A percentile compares a stretch with the other conserved stretches of the same genome.
phyloP scores from a whole-genome alignment of 2,113 vertebrate species.

The Phasianus colchicus region DNA sequence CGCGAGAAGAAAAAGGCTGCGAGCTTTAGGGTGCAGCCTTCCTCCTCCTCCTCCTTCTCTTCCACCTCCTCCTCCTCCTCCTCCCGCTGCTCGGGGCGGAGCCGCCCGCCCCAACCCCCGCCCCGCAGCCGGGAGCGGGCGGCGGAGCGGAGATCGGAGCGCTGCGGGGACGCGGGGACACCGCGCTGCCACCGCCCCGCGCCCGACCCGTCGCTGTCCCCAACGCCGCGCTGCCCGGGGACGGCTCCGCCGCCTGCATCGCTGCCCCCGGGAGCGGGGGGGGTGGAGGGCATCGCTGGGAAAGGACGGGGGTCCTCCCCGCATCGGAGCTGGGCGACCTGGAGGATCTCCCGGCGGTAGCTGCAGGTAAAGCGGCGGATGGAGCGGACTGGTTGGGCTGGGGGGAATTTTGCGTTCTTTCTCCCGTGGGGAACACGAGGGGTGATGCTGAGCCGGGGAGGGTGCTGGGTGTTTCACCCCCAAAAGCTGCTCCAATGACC shows the following conservation, averaged over 20 bases:
- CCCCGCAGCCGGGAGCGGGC: slow-evolving; percentile 13
- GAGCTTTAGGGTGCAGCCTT: neutral
- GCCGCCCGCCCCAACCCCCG: slow-evolving; percentile 15
- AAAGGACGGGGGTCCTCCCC: neutral
- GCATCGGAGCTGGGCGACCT: neutral
- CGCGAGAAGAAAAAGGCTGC: too few species aligned
- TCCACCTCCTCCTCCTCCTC: neutral
- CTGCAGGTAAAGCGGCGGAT: slow-evolving; percentile 6
- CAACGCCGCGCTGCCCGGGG: neutral
- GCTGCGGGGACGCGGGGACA: neutral
- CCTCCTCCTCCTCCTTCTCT: neutral
- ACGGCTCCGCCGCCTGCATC: neutral
- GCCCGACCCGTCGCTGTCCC: neutral
- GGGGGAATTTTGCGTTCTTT: neutral
- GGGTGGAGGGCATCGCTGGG: neutral
- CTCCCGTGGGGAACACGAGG: too few species aligned
- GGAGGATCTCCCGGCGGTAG: neutral
- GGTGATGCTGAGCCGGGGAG: neutral
- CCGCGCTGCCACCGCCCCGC: neutral
- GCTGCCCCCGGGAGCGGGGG: neutral
- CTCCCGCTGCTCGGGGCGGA: slow-evolving; percentile 19
- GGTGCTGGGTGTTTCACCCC: neutral
- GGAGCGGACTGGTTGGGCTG: neutral
- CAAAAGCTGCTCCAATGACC: neutral
- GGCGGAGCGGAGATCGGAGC: neutral